A percentile compares a stretch with the other conserved stretches of the same genome.
Evolutionary conservation across 2,888 invertebrate species (phyloP).

Genomic region (Pyrocoelia pectoralis): DNA sequence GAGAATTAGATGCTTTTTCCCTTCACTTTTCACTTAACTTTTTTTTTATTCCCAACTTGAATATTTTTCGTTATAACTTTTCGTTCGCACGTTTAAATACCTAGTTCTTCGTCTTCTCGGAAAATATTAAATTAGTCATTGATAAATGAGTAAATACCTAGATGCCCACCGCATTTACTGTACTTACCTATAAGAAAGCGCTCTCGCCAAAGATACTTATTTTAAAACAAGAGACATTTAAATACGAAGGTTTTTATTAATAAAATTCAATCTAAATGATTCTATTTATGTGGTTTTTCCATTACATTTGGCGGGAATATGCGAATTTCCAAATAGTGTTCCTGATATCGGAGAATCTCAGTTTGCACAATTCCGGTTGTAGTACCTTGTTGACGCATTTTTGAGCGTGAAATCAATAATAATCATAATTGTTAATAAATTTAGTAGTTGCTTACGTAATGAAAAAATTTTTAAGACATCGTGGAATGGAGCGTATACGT

Average conservation of each 20-base stretch:
- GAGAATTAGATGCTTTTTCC: constrained; percentile 25
- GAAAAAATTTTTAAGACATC: constrained; percentile 56
- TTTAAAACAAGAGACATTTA: no score
- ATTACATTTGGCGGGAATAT: background rate
- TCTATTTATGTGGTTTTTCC: no score
- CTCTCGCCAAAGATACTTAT: no score
- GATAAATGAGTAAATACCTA: no score
- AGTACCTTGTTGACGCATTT: constrained; percentile 5
- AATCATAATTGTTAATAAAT: constrained; percentile 42
- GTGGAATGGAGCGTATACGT: constrained; percentile 58
- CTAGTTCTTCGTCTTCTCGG: no score
- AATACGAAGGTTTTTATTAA: no score
- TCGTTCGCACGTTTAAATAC: no score
- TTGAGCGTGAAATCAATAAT: constrained; percentile 31
- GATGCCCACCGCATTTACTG: background rate
- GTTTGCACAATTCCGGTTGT: background rate
- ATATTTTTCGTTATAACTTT: no score
- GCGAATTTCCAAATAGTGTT: background rate
- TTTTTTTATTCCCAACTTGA: background rate
- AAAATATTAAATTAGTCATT: no score
- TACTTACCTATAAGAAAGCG: background rate
- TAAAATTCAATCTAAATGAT: no score
- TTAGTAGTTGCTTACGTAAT: constrained; percentile 55
- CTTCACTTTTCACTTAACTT: constrained; percentile 26
- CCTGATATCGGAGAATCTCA: background rate